Percentiles rank a stretch among this genome's conserved stretches.
These are phyloP conservation scores for Melieria picta DNA, from an alignment of 2,888 invertebrate genomes.

Conservation along the genomic window DNA sequence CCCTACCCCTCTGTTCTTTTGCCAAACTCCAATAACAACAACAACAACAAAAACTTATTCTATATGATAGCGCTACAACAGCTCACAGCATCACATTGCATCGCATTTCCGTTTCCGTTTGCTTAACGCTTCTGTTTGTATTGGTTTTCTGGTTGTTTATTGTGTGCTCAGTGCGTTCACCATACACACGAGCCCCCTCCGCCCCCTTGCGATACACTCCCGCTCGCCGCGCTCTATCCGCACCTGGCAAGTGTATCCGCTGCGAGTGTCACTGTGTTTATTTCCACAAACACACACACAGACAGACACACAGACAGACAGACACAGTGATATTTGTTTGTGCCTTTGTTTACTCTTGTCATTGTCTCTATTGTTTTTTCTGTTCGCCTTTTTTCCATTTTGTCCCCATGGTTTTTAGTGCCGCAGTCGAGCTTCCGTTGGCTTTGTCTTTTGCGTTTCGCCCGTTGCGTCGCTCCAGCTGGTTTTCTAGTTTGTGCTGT, in stretches of 20 bases:
- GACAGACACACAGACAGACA: not conserved
- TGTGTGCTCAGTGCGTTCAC: conserved; percentile 10
- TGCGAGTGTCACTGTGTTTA: too few relatives aligned
- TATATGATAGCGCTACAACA: too few relatives aligned
- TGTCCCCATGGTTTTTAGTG: not conserved
- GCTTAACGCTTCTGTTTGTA: conserved; percentile 34
- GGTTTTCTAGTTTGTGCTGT: conserved; percentile 35
- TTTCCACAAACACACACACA: not conserved
- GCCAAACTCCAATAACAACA: too few relatives aligned
- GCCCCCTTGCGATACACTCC: too few relatives aligned
- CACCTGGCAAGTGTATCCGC: too few relatives aligned
- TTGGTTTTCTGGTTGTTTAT: conserved; percentile 23
- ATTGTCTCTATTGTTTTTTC: conserved; percentile 37
- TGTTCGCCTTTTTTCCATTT: conserved; percentile 23
- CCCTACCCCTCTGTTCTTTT: too few relatives aligned
- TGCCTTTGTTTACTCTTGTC: conserved; percentile 40
- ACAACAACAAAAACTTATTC: too few relatives aligned
- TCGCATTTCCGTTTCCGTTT: conserved; percentile 42
- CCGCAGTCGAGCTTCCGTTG: not conserved
- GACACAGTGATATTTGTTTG: not conserved
- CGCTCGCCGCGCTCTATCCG: too few relatives aligned
- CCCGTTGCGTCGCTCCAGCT: too few relatives aligned
- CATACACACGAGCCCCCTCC: not conserved
- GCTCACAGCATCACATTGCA: too few relatives aligned
- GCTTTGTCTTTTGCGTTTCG: conserved; percentile 1